Percentiles rank a stretch among this genome's conserved stretches.
phyloP scores from a whole-genome alignment of 2,797 vertebrate species.

The Rhyacichthys aspro region DNA sequence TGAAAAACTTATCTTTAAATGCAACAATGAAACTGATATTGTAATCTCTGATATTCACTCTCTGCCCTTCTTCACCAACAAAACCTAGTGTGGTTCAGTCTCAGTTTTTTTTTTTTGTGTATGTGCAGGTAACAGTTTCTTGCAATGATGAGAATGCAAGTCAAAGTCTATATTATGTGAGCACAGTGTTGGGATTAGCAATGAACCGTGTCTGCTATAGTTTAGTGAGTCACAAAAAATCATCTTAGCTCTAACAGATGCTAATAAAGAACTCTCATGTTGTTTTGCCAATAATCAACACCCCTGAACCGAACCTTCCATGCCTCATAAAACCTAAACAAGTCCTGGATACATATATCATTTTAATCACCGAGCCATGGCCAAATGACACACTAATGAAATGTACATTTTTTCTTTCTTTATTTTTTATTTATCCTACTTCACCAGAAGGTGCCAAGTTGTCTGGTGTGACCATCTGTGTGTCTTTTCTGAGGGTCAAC shows the following conservation, averaged over 20 bases:
- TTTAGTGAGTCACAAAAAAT: slow-evolving; percentile 45
- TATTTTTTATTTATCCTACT: slow-evolving; percentile 23
- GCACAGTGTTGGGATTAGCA: slow-evolving; percentile 32
- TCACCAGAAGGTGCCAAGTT: slow-evolving; percentile 56
- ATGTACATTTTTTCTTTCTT: slow-evolving; percentile 46
- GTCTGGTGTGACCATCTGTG: slow-evolving; percentile 66
- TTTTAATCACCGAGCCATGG: slow-evolving; percentile 57
- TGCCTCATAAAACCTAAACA: slow-evolving; percentile 64
- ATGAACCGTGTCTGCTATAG: slow-evolving; percentile 29
- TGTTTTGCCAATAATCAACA: slow-evolving; percentile 64
- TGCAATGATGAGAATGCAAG: slow-evolving; percentile 12
- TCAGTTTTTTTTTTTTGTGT: too few species aligned
- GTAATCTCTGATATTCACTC: too few species aligned
- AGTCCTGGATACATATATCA: slow-evolving; percentile 51
- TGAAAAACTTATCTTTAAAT: too few species aligned
- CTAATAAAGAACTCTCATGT: slow-evolving; percentile 40
- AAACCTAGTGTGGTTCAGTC: too few species aligned
- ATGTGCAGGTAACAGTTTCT: slow-evolving; percentile 4
- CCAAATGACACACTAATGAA: slow-evolving; percentile 64
- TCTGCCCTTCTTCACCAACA: too few species aligned
- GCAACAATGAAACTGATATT: too few species aligned
- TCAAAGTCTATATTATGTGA: slow-evolving; percentile 23
- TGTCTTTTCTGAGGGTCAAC: slow-evolving; percentile 52
- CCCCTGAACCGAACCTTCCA: slow-evolving; percentile 56
- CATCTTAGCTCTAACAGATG: slow-evolving; percentile 45